Base-by-base conservation (phyloP, 2,888 invertebrate genomes). In the Microctonus aethiopoides region DNA sequence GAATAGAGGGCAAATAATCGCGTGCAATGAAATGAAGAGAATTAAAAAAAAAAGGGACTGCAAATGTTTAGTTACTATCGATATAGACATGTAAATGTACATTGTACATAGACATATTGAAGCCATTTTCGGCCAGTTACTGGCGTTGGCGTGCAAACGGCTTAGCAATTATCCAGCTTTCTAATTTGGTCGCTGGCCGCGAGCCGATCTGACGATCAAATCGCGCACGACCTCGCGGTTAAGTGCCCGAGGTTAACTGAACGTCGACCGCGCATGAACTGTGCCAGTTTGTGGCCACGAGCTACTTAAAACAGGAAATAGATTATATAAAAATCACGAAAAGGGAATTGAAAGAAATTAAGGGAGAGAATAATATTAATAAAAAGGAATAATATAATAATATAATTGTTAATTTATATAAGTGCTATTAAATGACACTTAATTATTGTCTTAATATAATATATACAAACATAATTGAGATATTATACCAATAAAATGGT, bases 121-220 rank as follows among this genome's bases (percentile, higher is more conserved):
- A 75, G 77, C 74, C 75, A 79, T 82, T 79, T 82, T n/a, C 79
- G 79, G 78, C 77, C 78, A 77, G 79, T 79, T 76, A 75, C 76
- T 29, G 46, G 16, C 72, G 77, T 76, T 83, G 73, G 83, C 83
- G 82, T 83, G 83, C 81, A 79, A 82, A 82, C 79, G 78, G 78
- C 65, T 76, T 77, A 77, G 79, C 81, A 82, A 83, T 83, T 83
- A 83, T 77, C 77, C 76, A 72, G 79, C 79, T 81, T 83, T 83
- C 82, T 83, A 83, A 83, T 83, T 82, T 80, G 76, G 79, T 70
- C 78, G 78, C 78, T 77, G 77, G 77, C 76, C 74, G 66, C 70
- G 71, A 54, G 72, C 67, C 61, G 79, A 82, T 81, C 79, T 81
- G 77, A 81, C 81, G 83, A 82, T 82, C 81, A 78, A 79, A 83